Base-by-base conservation (phyloP, 2,888 invertebrate species). In the Pyrochroa serraticornis region DNA sequence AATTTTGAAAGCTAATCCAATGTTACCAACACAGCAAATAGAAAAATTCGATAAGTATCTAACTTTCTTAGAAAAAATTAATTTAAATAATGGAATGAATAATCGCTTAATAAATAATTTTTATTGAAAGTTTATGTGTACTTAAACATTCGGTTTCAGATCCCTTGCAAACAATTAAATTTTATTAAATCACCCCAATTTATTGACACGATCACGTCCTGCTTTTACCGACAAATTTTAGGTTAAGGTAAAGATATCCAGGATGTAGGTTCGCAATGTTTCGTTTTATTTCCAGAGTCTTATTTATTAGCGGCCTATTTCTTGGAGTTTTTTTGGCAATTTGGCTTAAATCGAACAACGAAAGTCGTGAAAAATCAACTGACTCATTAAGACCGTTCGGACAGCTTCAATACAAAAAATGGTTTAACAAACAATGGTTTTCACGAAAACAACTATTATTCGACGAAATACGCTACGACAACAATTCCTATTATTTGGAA, bases 391-490 rank as follows among this genome's bases (percentile, higher is more conserved):
- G 22, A 35, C 22, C 37, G 1, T 58, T 52, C 6, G 8, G 32
- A 6, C 6, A 9, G 30, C 10, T 6, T 0, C 33, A 42, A 3
- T 75, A 75, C 48, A 57, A 69, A 6, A 51, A 52, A 32, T 75
- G 74, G 75, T 69, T 71, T 53, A 47, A 64, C 37, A 57, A 62
- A 30, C 62, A 60, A 37, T 52, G 60, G n/a, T 46, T 71, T 30
- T 39, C 31, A 9, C 64, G 66, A 51, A 60, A 52, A 45, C 12
- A 7, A 2, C 5, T 69, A 22, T 45, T 50, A 44, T 73, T 74
- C 67, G 75, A 75, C 57, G 48, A 39, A n/a, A 49, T 74, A 34
- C 69, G 75, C 37, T 75, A 76, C 49, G 63, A 64, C 6, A 69
- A 67, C 42, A 14, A 60, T 9, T 63, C 54, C 7, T 64, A 52